Base-by-base conservation (phyloP, 2,113 vertebrate species). In the Syngnathus floridae region DNA sequence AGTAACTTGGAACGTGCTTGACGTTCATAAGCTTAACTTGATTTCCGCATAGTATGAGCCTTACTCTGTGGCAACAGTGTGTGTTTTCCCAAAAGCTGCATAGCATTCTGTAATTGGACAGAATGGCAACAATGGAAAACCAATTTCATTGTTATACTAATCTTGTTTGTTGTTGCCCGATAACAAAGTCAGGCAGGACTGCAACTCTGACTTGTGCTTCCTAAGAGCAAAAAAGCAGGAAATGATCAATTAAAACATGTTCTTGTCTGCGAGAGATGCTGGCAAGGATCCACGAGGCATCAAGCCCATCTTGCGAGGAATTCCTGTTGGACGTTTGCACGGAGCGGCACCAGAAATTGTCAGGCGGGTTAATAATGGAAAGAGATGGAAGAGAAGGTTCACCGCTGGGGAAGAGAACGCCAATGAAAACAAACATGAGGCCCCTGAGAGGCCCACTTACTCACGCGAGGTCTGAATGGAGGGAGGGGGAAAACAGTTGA, bases 341-440 rank as follows among this genome's bases (percentile, higher is more conserved):
- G 19, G 36, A 58, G 64, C 56, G 35, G 62, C 5, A 37, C 16
- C 26, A 13, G 46, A 61, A 45, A 67, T 36, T 66, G 52, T 36
- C 21, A 59, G 22, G 38, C 62, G 54, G 11, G 66, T 63, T 49
- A 37, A 61, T 55, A 61, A 59, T 19, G 35, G 56, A 66, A 62
- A 74, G 17, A 6, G 55, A 52, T 8, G 43, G 58, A 60, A 51
- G 52, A 49, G 17, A 16, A 48, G 60, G 41, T 60, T 16, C 60
- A 63, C 21, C 61, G 48, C 45, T 41, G 43, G 38, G 65, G 63
- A 57, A 51, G 60, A 63, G 64, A 52, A 37, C 37, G 41, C 8
- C 45, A 65, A 69, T 65, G 67, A 79, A 79, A 81, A 81, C 79
- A 81, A 75, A 75, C 72, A 75, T 60, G 21, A 56, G 11, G 58